Conservation (phyloP, 2,888 invertebrate genomes). For the Chirona hameri region DNA sequence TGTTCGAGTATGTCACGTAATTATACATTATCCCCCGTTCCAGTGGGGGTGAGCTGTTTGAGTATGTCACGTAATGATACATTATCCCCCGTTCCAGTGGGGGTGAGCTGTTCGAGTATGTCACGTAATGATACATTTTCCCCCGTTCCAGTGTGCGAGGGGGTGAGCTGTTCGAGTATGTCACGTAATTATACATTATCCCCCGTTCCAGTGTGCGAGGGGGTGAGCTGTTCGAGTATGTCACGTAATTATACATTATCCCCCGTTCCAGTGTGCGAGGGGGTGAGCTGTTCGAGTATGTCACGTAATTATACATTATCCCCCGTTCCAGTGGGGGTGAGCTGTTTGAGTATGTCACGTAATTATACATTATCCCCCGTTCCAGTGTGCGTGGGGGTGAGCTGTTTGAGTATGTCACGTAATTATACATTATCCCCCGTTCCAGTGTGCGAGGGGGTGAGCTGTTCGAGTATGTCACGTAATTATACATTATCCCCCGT, state of each 20-base stretch:
- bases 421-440: too few species aligned
- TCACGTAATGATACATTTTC: too few species aligned
- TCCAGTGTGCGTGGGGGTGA: conserved; percentile 61
- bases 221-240: conserved; percentile 62
- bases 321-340: conserved; percentile 59
- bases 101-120: conserved; percentile 62
- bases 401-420: conserved; percentile 59
- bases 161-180: conserved; percentile 62
- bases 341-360: conserved; percentile 59
- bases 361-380: too few species aligned
- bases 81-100: conserved; percentile 55
- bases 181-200: too few species aligned
- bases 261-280: conserved; percentile 57
- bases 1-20: conserved; percentile 59
- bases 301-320: too few species aligned
- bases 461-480: conserved; percentile 58
- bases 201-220: conserved; percentile 57
- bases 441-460: conserved; percentile 61
- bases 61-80: conserved; percentile 56
- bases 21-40: too few species aligned
- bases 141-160: conserved; percentile 57
- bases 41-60: conserved; percentile 63
- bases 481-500: too few species aligned
- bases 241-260: too few species aligned
- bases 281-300: conserved; percentile 62